Evolutionary conservation across 2,113 vertebrate species (phyloP).

Genomic region (Nesoenas mayeri): DNA sequence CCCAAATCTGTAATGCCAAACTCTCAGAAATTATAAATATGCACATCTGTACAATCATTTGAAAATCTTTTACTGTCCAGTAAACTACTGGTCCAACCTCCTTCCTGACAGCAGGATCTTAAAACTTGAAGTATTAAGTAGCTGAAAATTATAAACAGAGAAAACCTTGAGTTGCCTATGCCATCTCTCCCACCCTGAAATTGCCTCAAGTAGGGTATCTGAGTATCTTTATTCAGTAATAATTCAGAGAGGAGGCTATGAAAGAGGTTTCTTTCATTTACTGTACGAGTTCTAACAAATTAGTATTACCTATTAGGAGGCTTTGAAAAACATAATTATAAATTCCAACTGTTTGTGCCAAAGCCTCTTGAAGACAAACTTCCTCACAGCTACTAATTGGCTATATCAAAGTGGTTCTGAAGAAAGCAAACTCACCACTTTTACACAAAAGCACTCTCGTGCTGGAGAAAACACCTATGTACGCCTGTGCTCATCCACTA

Average conservation of each 20-base stretch:
- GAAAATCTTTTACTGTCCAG: background rate
- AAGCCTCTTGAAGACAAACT: background rate
- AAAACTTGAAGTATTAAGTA: background rate
- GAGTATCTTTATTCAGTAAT: background rate
- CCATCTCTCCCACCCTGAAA: background rate
- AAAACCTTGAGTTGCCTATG: background rate
- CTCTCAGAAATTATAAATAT: background rate
- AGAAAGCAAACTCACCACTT: background rate
- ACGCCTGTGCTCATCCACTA: background rate
- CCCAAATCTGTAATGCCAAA: background rate
- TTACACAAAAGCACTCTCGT: background rate
- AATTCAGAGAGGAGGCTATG: background rate
- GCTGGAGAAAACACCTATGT: background rate
- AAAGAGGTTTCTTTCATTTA: background rate
- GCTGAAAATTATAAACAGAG: background rate
- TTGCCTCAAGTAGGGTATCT: background rate
- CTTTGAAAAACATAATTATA: conserved; percentile 42
- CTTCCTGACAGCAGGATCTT: background rate
- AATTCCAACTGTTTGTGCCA: conserved; percentile 12
- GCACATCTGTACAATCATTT: background rate
- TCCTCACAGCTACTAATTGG: conserved; percentile 27
- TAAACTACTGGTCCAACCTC: background rate
- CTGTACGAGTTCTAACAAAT: background rate
- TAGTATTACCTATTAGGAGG: background rate
- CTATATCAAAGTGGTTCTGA: conserved; percentile 25